phyloP scores from a whole-genome alignment of 1,140 invertebrate genomes.

The Cherax destructor region DNA sequence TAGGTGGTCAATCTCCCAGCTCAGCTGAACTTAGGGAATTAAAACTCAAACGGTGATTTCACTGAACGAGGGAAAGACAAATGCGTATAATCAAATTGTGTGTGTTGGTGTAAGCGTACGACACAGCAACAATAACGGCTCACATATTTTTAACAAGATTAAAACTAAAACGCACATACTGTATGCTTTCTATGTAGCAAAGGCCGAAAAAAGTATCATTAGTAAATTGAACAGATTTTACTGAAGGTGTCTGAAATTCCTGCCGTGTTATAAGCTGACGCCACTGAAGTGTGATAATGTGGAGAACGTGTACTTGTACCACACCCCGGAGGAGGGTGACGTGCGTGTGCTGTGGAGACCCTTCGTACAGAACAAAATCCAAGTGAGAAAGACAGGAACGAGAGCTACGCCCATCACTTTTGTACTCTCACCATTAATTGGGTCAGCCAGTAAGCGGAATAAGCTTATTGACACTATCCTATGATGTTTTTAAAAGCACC shows the following conservation, averaged over 20 bases:
- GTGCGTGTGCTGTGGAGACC: background rate
- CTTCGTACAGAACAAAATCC: background rate
- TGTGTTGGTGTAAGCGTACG: background rate
- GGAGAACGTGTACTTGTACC: background rate
- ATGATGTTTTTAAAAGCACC: background rate
- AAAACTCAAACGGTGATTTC: conserved; percentile 30
- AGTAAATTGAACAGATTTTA: too few species aligned
- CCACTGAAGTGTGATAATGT: background rate
- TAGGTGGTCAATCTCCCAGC: conserved; percentile 61
- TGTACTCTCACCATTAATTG: background rate
- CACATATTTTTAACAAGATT: background rate
- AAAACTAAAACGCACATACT: too few species aligned
- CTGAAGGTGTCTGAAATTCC: too few species aligned
- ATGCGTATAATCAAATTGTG: background rate
- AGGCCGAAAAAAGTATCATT: too few species aligned
- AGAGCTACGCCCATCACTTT: background rate
- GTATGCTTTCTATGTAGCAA: too few species aligned
- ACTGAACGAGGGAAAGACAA: conserved; percentile 16
- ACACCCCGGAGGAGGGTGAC: background rate
- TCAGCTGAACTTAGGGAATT: conserved; percentile 10
- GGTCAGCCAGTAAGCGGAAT: background rate
- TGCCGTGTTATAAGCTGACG: background rate
- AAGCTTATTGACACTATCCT: background rate
- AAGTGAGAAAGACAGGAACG: background rate
- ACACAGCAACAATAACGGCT: background rate